Evolutionary conservation across 2,888 invertebrate species (phyloP).

Genomic region (Xanthorhoe designata): DNA sequence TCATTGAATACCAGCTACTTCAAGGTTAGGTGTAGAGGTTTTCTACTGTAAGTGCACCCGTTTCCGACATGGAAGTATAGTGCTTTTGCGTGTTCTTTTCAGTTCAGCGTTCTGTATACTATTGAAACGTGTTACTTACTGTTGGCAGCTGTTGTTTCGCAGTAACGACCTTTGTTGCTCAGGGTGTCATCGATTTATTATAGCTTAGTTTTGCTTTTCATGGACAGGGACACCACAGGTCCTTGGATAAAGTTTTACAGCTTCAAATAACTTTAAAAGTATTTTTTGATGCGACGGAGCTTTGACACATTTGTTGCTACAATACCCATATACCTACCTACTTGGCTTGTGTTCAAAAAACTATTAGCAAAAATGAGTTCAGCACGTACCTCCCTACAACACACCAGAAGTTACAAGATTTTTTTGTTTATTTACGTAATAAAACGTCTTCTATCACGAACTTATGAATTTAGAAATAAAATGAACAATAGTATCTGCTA

Average conservation of each 20-base stretch:
- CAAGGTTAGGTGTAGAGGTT: not conserved
- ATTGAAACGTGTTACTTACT: conserved; percentile 42
- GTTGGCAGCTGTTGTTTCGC: conserved; percentile 31
- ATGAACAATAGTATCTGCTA: too few relatives aligned
- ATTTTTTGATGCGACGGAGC: too few relatives aligned
- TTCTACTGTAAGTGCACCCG: not conserved
- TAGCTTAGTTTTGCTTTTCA: conserved; percentile 3
- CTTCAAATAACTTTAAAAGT: too few relatives aligned
- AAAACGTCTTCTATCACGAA: too few relatives aligned
- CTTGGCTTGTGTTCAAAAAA: too few relatives aligned
- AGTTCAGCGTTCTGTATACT: conserved; percentile 35
- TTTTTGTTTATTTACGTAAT: too few relatives aligned
- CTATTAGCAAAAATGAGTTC: too few relatives aligned
- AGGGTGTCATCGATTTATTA: conserved; percentile 20
- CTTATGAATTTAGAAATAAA: too few relatives aligned
- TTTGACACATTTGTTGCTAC: too few relatives aligned
- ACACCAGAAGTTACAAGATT: too few relatives aligned
- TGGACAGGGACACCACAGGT: not conserved
- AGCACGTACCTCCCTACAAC: too few relatives aligned
- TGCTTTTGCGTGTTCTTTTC: conserved; percentile 52
- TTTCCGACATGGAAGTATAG: conserved; percentile 45
- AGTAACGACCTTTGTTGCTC: conserved; percentile 16
- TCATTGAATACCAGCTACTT: not conserved
- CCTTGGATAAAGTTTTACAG: not conserved
- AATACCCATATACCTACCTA: too few relatives aligned